Evolutionary conservation across 2,113 vertebrate genomes (phyloP).

Genomic region (Pterophyllum scalare): DNA sequence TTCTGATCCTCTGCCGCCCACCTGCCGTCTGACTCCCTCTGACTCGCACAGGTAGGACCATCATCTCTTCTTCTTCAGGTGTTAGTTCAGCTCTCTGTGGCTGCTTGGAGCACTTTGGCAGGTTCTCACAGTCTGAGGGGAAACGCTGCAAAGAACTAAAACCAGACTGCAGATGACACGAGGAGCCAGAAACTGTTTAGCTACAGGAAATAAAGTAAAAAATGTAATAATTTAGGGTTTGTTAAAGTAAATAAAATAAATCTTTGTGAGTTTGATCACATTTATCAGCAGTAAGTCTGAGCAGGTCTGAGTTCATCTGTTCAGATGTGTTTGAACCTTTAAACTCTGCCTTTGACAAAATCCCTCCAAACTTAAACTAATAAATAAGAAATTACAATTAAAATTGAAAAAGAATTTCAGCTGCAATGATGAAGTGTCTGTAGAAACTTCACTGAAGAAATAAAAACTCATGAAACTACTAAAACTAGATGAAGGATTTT

Average conservation of each 20-base stretch:
- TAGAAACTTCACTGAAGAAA: not conserved
- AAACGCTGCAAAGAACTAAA: not conserved
- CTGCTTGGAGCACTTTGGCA: not conserved
- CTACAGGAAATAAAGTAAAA: not conserved
- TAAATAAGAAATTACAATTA: not conserved
- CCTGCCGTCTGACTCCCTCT: not conserved
- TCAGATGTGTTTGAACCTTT: not conserved
- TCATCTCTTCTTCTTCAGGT: not conserved
- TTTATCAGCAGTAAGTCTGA: not conserved
- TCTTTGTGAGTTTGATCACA: not conserved
- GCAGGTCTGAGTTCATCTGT: no score
- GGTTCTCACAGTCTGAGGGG: not conserved
- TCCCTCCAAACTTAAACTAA: not conserved
- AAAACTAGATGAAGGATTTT: not conserved
- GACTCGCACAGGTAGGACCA: not conserved
- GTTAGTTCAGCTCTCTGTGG: not conserved
- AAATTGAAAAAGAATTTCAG: not conserved
- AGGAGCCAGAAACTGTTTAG: not conserved
- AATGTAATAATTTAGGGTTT: not conserved
- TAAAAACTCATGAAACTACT: not conserved
- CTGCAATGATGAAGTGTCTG: not conserved
- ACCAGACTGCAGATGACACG: fast-evolving
- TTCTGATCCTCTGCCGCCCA: not conserved
- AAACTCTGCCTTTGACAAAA: fast-evolving
- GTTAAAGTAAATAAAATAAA: no score